Conservation (phyloP, 2,888 invertebrate species). For the Amblyjoppa proteus region DNA sequence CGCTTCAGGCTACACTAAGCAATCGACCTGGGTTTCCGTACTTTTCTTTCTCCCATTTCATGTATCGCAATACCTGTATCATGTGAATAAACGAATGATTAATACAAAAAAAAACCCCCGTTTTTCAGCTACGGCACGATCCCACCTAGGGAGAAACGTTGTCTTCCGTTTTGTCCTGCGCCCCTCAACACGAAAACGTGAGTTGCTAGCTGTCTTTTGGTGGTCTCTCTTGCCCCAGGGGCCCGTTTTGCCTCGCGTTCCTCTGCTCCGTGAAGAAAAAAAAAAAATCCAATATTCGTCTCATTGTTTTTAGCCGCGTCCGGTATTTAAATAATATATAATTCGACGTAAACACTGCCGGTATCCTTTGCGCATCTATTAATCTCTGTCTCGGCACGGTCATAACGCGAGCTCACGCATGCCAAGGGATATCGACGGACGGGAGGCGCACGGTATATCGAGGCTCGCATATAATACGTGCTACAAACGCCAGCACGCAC, state of each 20-base stretch:
- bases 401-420: conserved; percentile 76
- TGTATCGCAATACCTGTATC: too few species aligned
- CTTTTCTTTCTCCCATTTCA: too few species aligned
- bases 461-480: conserved; percentile 56
- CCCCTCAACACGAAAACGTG: too few species aligned
- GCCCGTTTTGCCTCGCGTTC: neutral
- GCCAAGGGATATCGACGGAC: conserved; percentile 72
- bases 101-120: too few species aligned
- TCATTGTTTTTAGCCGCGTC: conserved; percentile 3
- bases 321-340: conserved; percentile 78
- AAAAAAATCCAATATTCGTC: neutral
- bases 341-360: conserved; percentile 77
- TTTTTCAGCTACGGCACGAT: too few species aligned
- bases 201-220: too few species aligned
- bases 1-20: too few species aligned
- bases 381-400: conserved; percentile 66
- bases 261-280: neutral
- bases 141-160: too few species aligned
- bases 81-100: too few species aligned
- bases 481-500: conserved; percentile 65
- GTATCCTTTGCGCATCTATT: conserved; percentile 30
- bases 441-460: conserved; percentile 51
- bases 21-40: too few species aligned
- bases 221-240: too few species aligned
- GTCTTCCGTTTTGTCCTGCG: too few species aligned